Evolutionary conservation across 2,113 vertebrate genomes (phyloP).

Genomic region (Regulus satrapa): DNA sequence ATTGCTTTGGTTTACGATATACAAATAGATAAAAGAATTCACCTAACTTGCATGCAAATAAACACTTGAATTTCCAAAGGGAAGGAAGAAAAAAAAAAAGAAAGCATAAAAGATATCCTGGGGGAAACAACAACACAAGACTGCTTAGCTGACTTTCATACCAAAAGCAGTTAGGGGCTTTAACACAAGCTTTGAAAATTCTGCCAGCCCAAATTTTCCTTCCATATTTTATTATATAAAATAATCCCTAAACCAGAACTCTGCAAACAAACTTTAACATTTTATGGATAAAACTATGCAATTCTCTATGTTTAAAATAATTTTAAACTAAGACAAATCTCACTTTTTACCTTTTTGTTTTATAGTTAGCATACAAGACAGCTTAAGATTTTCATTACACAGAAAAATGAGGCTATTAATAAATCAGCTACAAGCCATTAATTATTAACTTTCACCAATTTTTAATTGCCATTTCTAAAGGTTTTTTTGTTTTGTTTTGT

Average conservation of each 20-base stretch:
- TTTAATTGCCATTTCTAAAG: neutral
- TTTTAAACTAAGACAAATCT: neutral
- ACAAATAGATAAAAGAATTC: conserved; percentile 68
- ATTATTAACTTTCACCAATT: conserved; percentile 20
- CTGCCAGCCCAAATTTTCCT: conserved; percentile 42
- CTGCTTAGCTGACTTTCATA: conserved; percentile 64
- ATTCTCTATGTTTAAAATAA: neutral
- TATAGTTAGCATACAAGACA: neutral
- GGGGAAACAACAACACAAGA: conserved; percentile 65
- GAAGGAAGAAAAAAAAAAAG: neutral
- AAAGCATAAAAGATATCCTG: conserved; percentile 66
- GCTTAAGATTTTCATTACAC: conserved; percentile 11
- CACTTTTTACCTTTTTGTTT: neutral
- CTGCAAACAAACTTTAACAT: neutral
- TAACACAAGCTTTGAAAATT: conserved; percentile 48
- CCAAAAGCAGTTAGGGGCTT: conserved; percentile 59
- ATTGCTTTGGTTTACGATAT: conserved; percentile 61
- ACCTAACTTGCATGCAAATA: conserved; percentile 66
- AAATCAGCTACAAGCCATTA: conserved; percentile 4
- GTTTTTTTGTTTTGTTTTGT: neutral
- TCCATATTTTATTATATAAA: conserved; percentile 33
- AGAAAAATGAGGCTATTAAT: conserved; percentile 36
- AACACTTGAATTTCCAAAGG: conserved; percentile 57
- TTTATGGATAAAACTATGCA: neutral
- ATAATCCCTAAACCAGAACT: neutral